phyloP scores from a whole-genome alignment of 2,797 vertebrate genomes.

The Sylvilagus floridanus region DNA sequence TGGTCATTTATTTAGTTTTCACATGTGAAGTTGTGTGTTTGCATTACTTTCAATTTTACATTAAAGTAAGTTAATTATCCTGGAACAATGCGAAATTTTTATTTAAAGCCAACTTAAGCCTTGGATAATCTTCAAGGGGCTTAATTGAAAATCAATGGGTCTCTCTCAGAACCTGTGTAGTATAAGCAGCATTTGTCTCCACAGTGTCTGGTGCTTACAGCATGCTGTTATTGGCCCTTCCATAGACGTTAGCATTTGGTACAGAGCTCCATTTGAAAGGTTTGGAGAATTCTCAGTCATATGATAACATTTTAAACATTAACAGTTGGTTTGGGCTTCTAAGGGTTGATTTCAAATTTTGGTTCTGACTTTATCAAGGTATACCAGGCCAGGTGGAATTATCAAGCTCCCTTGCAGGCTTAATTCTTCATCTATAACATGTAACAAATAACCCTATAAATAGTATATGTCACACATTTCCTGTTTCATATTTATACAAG shows the following conservation, averaged over 20 bases:
- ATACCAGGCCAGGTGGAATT: not conserved
- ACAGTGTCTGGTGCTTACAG: not conserved
- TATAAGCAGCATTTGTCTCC: not conserved
- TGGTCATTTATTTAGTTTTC: conserved; percentile 31
- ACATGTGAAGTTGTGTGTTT: conserved; percentile 19
- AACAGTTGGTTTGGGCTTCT: not conserved
- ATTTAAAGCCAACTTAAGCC: conserved; percentile 44
- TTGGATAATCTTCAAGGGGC: conserved; percentile 44
- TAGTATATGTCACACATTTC: not conserved
- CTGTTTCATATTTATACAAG: not conserved
- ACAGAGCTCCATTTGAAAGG: conserved; percentile 22
- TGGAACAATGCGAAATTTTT: not conserved
- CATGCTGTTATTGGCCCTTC: conserved; percentile 2
- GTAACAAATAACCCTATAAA: not conserved
- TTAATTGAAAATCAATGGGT: conserved; percentile 69
- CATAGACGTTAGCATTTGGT: not conserved
- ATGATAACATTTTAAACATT: not conserved
- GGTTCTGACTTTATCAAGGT: not conserved
- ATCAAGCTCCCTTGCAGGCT: not conserved
- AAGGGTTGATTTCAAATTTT: not conserved
- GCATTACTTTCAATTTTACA: conserved; percentile 27
- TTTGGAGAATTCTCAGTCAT: not conserved
- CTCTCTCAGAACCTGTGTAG: conserved; percentile 30
- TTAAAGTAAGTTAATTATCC: conserved; percentile 42
- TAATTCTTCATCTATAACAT: not conserved